Evolutionary conservation across 2,888 invertebrate species (phyloP).

Genomic region (Sesamia inferens): DNA sequence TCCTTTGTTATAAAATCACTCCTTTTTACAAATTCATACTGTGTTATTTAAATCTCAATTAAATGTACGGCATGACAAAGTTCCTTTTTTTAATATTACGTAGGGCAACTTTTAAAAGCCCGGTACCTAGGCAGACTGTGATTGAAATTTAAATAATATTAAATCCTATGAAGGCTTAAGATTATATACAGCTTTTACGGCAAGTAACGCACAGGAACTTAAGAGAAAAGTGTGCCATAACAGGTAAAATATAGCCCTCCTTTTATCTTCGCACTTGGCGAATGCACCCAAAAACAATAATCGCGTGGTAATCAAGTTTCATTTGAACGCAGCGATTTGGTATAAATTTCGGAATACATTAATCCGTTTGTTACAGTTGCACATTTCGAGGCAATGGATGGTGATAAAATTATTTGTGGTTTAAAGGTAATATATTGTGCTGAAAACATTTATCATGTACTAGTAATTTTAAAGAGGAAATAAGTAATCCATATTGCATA

Average conservation of each 20-base stretch:
- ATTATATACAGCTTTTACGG: neutral
- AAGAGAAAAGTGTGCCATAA: slow-evolving; percentile 2
- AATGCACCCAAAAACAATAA: slow-evolving; percentile 52
- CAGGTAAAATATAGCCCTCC: slow-evolving; percentile 5
- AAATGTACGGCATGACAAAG: neutral
- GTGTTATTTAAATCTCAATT: neutral
- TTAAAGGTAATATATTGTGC: slow-evolving; percentile 22
- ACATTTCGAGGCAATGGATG: slow-evolving; percentile 36
- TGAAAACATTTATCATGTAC: slow-evolving; percentile 26
- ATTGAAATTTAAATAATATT: neutral
- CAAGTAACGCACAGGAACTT: neutral
- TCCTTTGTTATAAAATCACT: neutral
- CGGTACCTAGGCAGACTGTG: neutral
- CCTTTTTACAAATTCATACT: neutral
- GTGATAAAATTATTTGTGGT: slow-evolving; percentile 42
- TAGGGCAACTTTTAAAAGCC: neutral
- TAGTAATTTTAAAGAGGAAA: neutral
- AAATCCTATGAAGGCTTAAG: neutral
- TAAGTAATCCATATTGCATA: neutral
- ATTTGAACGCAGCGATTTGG: slow-evolving; percentile 58
- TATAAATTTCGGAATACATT: slow-evolving; percentile 56
- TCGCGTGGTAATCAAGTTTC: slow-evolving; percentile 54
- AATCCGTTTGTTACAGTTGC: slow-evolving; percentile 47
- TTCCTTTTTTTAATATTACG: neutral
- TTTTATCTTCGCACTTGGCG: slow-evolving; percentile 29